Percentiles rank a stretch among this genome's conserved stretches.
Evolutionary conservation across 2,113 vertebrate genomes (phyloP).

Genomic region (Oriolus oriolus): DNA sequence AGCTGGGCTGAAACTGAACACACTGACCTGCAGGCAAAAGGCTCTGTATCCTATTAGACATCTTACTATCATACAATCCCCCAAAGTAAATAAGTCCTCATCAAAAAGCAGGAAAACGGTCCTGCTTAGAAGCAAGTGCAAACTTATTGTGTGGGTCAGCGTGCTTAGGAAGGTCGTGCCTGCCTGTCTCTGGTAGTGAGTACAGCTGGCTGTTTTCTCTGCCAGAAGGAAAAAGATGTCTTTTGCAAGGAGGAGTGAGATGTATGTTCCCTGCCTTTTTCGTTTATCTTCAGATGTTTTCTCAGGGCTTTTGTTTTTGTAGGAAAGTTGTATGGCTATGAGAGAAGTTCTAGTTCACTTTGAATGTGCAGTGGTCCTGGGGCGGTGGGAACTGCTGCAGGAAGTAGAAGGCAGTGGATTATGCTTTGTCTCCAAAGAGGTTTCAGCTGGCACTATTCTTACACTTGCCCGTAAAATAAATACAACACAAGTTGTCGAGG

Average conservation of each 20-base stretch:
- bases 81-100: not conserved
- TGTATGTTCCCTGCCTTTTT: not conserved
- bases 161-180: not conserved
- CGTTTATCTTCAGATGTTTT: not conserved
- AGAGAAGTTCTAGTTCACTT: not conserved
- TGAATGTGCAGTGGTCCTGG: not conserved
- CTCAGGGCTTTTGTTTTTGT: not conserved
- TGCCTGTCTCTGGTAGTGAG: not conserved
- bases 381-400: not conserved
- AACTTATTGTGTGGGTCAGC: not conserved
- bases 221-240: not conserved
- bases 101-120: not conserved
- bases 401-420: not conserved
- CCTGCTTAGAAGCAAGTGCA: not conserved
- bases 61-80: not conserved
- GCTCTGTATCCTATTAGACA: not conserved
- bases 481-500: not conserved
- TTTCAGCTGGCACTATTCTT: not conserved
- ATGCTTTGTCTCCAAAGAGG: not conserved
- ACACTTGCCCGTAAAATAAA: not conserved
- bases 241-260: not conserved
- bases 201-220: not conserved
- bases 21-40: not conserved
- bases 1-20: not conserved
- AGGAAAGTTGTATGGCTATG: not conserved